Evolutionary conservation across 2,113 vertebrate species (phyloP).

Genomic region (Psettodes erumei): DNA sequence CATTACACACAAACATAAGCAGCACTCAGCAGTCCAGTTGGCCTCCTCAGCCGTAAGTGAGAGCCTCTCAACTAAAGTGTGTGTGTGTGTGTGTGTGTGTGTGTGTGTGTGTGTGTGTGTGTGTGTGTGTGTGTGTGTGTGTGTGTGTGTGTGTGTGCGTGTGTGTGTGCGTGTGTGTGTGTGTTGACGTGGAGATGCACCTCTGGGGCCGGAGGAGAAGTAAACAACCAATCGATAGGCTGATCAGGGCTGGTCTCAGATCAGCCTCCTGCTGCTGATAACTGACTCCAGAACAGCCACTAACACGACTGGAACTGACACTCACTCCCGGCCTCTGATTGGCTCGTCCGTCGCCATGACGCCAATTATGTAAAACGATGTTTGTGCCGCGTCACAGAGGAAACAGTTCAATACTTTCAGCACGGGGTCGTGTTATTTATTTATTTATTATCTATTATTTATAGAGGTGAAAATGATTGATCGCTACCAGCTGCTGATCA

Average conservation of each 20-base stretch:
- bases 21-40: slow-evolving; percentile 29
- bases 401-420: background rate
- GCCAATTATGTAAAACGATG: background rate
- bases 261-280: slow-evolving; percentile 15
- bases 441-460: too few relatives aligned
- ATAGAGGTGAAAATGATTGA: too few relatives aligned
- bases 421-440: too few relatives aligned
- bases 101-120: slow-evolving; percentile 30
- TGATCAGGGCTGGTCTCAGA: slow-evolving; percentile 45
- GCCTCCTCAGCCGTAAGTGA: slow-evolving; percentile 31
- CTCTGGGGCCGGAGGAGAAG: slow-evolving; percentile 59
- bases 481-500: too few relatives aligned
- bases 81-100: slow-evolving; percentile 5
- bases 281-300: too few relatives aligned
- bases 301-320: too few relatives aligned
- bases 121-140: slow-evolving; percentile 34
- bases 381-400: background rate
- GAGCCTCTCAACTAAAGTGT: slow-evolving; percentile 46
- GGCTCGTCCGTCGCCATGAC: background rate
- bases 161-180: slow-evolving; percentile 31
- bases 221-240: slow-evolving; percentile 67
- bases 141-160: slow-evolving; percentile 1
- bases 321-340: background rate
- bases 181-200: slow-evolving; percentile 47
- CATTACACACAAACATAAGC: slow-evolving; percentile 3